Conservation (phyloP, 2,113 vertebrate species). For the Seriola dumerili region DNA sequence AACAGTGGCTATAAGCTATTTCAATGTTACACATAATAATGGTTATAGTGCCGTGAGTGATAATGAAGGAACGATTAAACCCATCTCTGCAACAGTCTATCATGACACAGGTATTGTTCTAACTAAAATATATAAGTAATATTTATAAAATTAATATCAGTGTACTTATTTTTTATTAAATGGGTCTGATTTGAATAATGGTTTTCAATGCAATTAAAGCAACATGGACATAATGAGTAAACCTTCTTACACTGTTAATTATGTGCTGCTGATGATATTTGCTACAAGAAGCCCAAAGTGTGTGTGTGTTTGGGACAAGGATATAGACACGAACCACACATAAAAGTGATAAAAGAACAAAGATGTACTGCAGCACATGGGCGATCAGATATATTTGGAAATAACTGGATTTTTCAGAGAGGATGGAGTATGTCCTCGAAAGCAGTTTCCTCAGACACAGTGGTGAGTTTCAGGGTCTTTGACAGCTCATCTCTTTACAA, state of each 20-base stretch:
- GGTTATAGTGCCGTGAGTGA: background rate
- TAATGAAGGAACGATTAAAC: background rate
- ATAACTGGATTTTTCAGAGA: slow-evolving; percentile 33
- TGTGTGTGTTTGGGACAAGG: background rate
- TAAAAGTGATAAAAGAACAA: background rate
- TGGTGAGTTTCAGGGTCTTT: slow-evolving; percentile 37
- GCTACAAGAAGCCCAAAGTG: no score
- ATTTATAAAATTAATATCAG: no score
- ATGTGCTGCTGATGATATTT: no score
- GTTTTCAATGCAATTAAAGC: no score
- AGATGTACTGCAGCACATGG: slow-evolving; percentile 10
- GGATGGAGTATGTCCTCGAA: slow-evolving; percentile 33
- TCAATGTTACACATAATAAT: background rate
- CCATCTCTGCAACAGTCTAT: no score
- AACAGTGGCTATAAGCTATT: background rate
- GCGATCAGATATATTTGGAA: slow-evolving; percentile 35
- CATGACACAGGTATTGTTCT: no score
- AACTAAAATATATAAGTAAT: no score
- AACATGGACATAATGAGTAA: no score
- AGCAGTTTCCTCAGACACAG: slow-evolving; percentile 13
- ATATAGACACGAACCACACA: background rate
- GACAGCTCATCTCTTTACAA: slow-evolving; percentile 34
- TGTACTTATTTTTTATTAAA: no score
- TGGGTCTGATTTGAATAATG: no score
- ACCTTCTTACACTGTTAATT: no score